Evolutionary conservation across 2,888 invertebrate species (phyloP), one percentile per base, ranked within the genome.

Genomic region (Drosophila anceps): DNA sequence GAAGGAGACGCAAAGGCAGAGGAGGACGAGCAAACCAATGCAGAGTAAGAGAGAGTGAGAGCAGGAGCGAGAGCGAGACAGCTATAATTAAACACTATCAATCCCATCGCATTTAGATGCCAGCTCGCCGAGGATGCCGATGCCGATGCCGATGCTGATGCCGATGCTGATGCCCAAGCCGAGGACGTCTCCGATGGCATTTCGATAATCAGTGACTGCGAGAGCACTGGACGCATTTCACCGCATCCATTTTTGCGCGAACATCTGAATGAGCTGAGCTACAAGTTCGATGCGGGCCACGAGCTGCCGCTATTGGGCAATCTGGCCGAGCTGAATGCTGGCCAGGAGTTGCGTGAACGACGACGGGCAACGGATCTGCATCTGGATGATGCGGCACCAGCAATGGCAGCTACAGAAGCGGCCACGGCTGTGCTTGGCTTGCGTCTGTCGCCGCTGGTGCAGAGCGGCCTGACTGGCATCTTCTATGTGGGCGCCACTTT

Each of bases 101-200:
- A 31, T 31, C 15, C 41, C 0, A 13, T 44, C 31, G 8, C 24
- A 4, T 13, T 12, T 46, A 84, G 87, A 54, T 63, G 73, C 75
- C 73, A 57, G 66, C 65, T 60, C 54, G 46, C 44, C 24, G 82
- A 76, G 3, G 79, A 83, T 57, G 35, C 69, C 7, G 88, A 83
- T 59, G 48, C 64, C 31, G n/a, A n/a, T n/a, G n/a, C 84, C n/a
- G n/a, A n/a, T n/a, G n/a, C n/a, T n/a, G n/a, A n/a, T n/a, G n/a
- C n/a, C n/a, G n/a, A n/a, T n/a, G n/a, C n/a, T n/a, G n/a, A n/a
- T n/a, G n/a, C n/a, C n/a, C n/a, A 73, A 54, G 63, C 69, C 12
- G 92, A 92, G 57, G 92, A 93, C 60, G 73, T 92, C n/a, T 93
- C 93, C 10, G 92, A 93, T 82, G 93, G 92, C 44, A 92, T 93